Base-by-base conservation (phyloP, 2,113 vertebrate genomes). In the Amazona vittata region DNA sequence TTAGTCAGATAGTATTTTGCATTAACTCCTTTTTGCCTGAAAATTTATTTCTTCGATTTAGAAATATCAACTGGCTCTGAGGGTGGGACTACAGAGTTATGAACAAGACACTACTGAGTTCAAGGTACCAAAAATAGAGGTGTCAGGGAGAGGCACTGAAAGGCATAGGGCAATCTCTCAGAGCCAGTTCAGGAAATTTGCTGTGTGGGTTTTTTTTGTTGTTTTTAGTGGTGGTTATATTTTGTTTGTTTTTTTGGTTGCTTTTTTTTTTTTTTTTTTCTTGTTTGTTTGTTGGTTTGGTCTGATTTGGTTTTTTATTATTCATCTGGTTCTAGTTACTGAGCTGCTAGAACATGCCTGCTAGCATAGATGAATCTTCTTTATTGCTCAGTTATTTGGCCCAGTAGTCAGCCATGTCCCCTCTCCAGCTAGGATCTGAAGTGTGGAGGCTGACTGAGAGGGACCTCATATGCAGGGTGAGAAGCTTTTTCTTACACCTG, bases 131-230 rank as follows among this genome's bases (percentile, higher is more conserved):
- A 15, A 43, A 15, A 64, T 28, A 60, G 29, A 64, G 35, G 0
- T 50, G 29, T 35, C 35, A 62, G 19, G 19, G 21, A 60, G 4
- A 83, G 14, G 5, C 57, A 24, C 20, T 84, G 41, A 60, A 84
- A 9, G 10, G 24, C 22, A 41, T 9, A 64, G 22, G 7, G 4
- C 12, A 70, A 55, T 44, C 16, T 62, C n/a, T 55, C 10, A 69
- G 35, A 89, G 84, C 11, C 24, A 17, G 4, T 65, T 65, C 18
- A 71, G 31, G n/a, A 62, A 57, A 67, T 46, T 21, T 81, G 11
- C 3, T 60, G 28, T 37, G 5, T 35, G 33, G 8, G 8, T 0
- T 5, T 47, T 37, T 39, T 74, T 62, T 15, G 20, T 44, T 1
- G 2, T 15, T 89, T 74, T 88, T 26, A 31, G 16, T 29, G 15